Evolutionary conservation across 2,113 vertebrate genomes (phyloP).

Genomic region (Sisor rabdophorus): DNA sequence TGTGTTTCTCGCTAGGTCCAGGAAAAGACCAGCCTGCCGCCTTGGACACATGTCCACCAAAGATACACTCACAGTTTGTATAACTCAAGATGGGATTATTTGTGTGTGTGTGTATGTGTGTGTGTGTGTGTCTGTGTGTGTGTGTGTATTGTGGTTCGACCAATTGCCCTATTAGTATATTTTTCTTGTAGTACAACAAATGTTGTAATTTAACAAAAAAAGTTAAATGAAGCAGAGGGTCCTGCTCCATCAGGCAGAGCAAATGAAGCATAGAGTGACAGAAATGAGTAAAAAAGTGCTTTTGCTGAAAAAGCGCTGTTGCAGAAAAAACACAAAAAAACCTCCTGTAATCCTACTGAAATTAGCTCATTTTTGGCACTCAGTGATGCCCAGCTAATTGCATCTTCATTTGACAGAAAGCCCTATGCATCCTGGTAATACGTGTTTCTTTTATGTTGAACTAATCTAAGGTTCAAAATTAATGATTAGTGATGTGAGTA

Average conservation of each 20-base stretch:
- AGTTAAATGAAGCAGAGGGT: slow-evolving; percentile 51
- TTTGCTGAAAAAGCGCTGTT: slow-evolving; percentile 38
- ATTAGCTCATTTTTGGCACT: slow-evolving; percentile 53
- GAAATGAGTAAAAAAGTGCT: slow-evolving; percentile 27
- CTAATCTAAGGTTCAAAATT: slow-evolving; percentile 51
- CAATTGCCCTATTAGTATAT: slow-evolving; percentile 44
- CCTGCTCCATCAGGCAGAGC: slow-evolving; percentile 47
- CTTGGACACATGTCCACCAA: no score
- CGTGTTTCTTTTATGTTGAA: slow-evolving; percentile 61
- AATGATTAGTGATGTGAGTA: no score
- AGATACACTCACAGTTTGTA: no score
- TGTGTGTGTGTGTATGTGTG: no score
- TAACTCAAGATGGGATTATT: no score
- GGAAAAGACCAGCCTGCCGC: no score
- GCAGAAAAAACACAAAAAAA: slow-evolving; percentile 42
- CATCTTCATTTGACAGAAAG: slow-evolving; percentile 62
- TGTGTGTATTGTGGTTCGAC: slow-evolving; percentile 24
- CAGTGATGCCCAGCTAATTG: slow-evolving; percentile 59
- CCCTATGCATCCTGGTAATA: slow-evolving; percentile 56
- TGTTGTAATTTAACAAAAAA: slow-evolving; percentile 45
- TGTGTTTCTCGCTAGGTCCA: no score
- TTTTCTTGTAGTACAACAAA: slow-evolving; percentile 45
- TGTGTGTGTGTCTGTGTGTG: no score
- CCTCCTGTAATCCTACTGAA: slow-evolving; percentile 42
- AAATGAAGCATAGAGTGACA: slow-evolving; percentile 47